Evolutionary conservation across 2,888 invertebrate genomes (phyloP).

Genomic region (Plutella xylostella): DNA sequence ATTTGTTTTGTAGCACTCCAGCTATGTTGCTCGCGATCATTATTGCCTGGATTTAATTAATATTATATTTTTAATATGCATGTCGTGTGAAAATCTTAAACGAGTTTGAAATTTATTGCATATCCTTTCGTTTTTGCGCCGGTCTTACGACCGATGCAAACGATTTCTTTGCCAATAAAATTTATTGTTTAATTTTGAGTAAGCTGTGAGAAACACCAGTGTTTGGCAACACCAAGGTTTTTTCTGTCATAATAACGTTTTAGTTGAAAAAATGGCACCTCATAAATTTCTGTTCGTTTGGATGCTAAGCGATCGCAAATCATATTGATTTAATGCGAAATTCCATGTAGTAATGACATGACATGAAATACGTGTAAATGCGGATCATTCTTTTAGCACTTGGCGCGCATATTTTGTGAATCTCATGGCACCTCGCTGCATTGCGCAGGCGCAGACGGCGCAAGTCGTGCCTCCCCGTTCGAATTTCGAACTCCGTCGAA

Average conservation of each 20-base stretch:
- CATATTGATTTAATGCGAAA: background rate
- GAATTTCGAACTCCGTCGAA: slow-evolving; percentile 35
- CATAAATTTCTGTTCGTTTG: background rate
- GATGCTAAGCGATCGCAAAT: background rate
- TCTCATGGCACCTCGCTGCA: no score
- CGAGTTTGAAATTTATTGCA: slow-evolving; percentile 6
- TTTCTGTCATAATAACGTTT: slow-evolving; percentile 1
- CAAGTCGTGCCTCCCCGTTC: background rate
- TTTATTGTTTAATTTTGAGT: slow-evolving; percentile 1
- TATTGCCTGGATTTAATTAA: slow-evolving; percentile 35
- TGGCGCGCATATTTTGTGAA: no score
- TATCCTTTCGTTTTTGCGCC: slow-evolving; percentile 5
- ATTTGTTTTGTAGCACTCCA: slow-evolving; percentile 34
- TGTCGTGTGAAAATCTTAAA: slow-evolving; percentile 41
- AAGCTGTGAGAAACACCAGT: background rate
- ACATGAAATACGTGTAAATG: slow-evolving; percentile 2
- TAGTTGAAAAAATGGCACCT: background rate
- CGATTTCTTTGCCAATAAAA: background rate
- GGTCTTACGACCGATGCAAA: background rate
- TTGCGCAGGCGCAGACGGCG: no score
- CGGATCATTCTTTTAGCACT: no score
- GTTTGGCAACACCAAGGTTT: background rate
- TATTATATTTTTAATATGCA: slow-evolving; percentile 50
- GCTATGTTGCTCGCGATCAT: slow-evolving; percentile 24
- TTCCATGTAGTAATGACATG: background rate